Base-by-base conservation (phyloP, 64 coral and sea anemone species). In the Anthopleura sola region DNA sequence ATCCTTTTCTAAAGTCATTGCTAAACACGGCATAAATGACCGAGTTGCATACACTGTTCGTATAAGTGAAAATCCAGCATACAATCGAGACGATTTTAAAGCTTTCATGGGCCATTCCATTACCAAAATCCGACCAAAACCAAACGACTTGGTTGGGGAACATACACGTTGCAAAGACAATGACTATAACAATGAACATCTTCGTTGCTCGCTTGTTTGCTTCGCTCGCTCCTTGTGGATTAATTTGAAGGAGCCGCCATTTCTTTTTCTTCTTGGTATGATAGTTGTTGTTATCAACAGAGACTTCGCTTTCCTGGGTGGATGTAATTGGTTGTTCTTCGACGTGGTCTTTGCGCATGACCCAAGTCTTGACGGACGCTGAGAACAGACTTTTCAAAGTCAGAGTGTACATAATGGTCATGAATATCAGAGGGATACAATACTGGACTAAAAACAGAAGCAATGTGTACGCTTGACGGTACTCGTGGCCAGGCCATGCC, bases 41-140 rank as follows among this genome's bases (percentile, higher is more conserved):
- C 14, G 93, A 85, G 57, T 95, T 95, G n/a, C 90, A 88, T 64
- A 95, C 90, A 86, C 93, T 95, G 78, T 95, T 95, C 3, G 89
- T 78, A 36, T 95, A 95, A 0, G 93, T 95, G 49, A 95, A 95
- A 58, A 95, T 56, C 83, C 89, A 85, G 64, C 93, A 95, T 0
- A 95, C 92, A 1, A 95, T 91, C 40, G 83, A 71, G 10, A 88
- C 84, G 38, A 66, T 56, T 9, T 84, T 83, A 1, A 75, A 66
- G 39, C 78, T 23, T 24, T 84, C 48, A 36, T 85, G 75, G 4
- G 78, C 15, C 14, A 60, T 48, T 57, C 86, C 87, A 11, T 95
- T 47, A 7, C 90, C 93, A 77, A 91, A 92, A 62, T 92, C 93
- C 11, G 87, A 51, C 93, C 93, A 95, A 2, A 95, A 38, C 93